Conservation (phyloP, 1,140 invertebrate species). For the Magallana ariakensis region DNA sequence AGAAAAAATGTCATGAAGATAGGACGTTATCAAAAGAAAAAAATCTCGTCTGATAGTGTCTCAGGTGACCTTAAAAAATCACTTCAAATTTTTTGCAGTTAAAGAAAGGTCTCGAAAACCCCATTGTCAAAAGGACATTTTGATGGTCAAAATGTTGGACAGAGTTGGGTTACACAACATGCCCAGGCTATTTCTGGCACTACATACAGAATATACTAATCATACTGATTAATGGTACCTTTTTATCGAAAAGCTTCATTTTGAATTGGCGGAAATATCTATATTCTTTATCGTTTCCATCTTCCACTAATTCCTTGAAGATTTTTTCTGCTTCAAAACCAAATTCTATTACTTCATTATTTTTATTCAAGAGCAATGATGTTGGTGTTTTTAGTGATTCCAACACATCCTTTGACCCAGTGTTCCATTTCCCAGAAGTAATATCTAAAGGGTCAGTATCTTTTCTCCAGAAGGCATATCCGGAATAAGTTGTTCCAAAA, state of each 20-base stretch:
- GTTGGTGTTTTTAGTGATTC: slow-evolving; percentile 83
- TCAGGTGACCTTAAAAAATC: too few species aligned
- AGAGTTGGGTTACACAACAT: too few species aligned
- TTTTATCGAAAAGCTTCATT: slow-evolving; percentile 82
- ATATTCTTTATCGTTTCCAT: slow-evolving; percentile 80
- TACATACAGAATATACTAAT: too few species aligned
- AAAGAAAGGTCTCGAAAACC: too few species aligned
- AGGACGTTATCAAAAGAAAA: too few species aligned
- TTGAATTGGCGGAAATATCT: slow-evolving; percentile 84
- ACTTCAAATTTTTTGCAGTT: too few species aligned
- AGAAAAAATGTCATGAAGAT: too few species aligned
- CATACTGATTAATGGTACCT: too few species aligned
- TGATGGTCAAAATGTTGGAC: too few species aligned
- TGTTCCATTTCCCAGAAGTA: neutral
- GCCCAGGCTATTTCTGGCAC: too few species aligned
- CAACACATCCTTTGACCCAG: neutral
- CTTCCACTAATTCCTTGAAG: slow-evolving; percentile 82
- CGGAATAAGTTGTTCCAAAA: slow-evolving; percentile 83
- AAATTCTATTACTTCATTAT: slow-evolving; percentile 82
- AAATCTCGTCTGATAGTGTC: too few species aligned
- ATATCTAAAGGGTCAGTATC: neutral
- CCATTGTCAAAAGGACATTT: too few species aligned
- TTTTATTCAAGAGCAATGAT: slow-evolving; percentile 80
- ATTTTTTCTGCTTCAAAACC: slow-evolving; percentile 82
- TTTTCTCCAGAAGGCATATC: slow-evolving; percentile 79